Base-by-base conservation (phyloP, 1,140 invertebrate genomes). In the Panonychus citri region DNA sequence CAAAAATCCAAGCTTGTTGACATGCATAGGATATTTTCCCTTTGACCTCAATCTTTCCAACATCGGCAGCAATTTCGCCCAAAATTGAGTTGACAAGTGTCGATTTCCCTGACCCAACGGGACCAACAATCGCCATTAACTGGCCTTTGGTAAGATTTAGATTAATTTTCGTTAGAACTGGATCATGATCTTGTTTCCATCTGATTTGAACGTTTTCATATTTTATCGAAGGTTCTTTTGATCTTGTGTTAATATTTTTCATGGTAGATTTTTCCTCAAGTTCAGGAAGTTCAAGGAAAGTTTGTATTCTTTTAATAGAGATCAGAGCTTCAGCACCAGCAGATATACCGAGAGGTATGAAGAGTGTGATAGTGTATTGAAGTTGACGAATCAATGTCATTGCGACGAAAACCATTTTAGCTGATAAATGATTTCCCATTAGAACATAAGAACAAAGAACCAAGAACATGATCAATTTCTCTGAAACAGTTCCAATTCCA, bases 1-100 rank as follows among this genome's bases (percentile, higher is more conserved):
- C 91, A 64, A 90, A 81, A 42, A 91, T 91, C 88, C 87, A 93
- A 2, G 87, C 83, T 71, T 90, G 84, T 68, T 93, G 88, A 0
- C 86, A 77, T 7, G 89, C 85, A 68, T 90, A 91, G 0, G 86
- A 85, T 51, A 88, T 75, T 17, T 65, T 67, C 52, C 59, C 60
- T 42, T 55, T 64, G 1, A 70, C 70, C 49, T 74, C 69, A 0
- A 90, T 68, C 5, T 66, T 69, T 2, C 85, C 85, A 0, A 70
- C 67, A 4, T 66, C 68, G 0, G 81, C 62, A 3, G 81, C 79
- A 30, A 91, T 65, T 70, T 95, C 89, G 53, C 78, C 74, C 7
- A 94, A 71, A 55, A 93, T 74, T 2, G 78, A 75, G 65, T 90
- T 81, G 17, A 93, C 70, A 4, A 93, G 67, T 25, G 85, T 87